A percentile compares a stretch with the other conserved stretches of the same genome.
Evolutionary conservation across 2,797 vertebrate genomes (phyloP).

Genomic region (Syngnathus rostellatus): DNA sequence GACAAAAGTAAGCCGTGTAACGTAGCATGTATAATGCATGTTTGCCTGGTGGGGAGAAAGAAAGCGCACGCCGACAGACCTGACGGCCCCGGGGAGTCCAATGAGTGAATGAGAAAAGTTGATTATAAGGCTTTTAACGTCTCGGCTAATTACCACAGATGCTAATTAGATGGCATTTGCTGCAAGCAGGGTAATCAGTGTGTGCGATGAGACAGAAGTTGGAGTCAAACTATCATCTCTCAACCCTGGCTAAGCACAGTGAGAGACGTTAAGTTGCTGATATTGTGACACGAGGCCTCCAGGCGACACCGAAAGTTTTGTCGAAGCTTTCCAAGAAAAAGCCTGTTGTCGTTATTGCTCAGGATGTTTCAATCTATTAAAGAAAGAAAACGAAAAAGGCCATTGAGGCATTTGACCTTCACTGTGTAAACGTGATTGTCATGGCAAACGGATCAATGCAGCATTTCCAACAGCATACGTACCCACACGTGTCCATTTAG

Average conservation of each 20-base stretch:
- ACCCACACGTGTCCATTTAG: constrained; percentile 25
- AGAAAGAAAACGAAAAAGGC: neutral
- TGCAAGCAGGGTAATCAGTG: constrained; percentile 64
- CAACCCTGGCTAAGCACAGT: constrained; percentile 50
- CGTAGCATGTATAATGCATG: constrained; percentile 63
- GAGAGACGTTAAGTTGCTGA: constrained; percentile 37
- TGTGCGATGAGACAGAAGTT: constrained; percentile 62
- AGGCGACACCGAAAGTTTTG: constrained; percentile 30
- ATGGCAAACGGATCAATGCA: neutral
- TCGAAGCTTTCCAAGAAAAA: constrained; percentile 1
- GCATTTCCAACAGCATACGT: constrained; percentile 1
- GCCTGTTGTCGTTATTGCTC: constrained; percentile 1
- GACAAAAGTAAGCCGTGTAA: constrained; percentile 45
- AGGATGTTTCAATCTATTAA: neutral
- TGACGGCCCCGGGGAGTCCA: constrained; percentile 63
- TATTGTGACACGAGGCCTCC: constrained; percentile 23
- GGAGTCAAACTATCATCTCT: constrained; percentile 60
- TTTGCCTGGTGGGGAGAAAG: constrained; percentile 52
- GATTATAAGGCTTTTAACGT: constrained; percentile 70
- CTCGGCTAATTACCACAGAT: constrained; percentile 67
- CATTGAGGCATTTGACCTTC: constrained; percentile 29
- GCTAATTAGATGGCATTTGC: constrained; percentile 68
- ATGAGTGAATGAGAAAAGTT: constrained; percentile 65
- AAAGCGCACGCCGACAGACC: constrained; percentile 53
- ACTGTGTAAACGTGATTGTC: neutral